Evolutionary conservation across 2,113 vertebrate species (phyloP).

Genomic region (Eolophus roseicapilla): DNA sequence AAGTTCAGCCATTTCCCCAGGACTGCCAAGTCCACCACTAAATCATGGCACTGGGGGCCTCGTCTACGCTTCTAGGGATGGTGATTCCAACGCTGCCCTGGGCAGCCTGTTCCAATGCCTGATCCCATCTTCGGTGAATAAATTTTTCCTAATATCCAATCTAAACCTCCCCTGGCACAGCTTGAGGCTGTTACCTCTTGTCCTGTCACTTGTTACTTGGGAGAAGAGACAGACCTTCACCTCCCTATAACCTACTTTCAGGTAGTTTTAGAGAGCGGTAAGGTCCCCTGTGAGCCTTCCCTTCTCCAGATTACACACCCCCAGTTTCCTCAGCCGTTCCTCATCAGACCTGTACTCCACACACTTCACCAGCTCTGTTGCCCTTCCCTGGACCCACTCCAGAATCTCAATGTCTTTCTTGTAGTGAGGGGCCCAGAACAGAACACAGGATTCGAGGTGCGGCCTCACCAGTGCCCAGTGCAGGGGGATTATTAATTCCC

Average conservation of each 20-base stretch:
- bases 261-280: not conserved
- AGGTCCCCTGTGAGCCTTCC: not conserved
- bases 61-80: not conserved
- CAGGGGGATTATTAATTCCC: not conserved
- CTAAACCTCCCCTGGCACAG: not conserved
- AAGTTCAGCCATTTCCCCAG: not conserved
- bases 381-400: not conserved
- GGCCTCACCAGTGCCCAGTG: not conserved
- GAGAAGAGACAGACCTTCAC: not conserved
- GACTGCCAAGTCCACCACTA: not conserved
- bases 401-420: not conserved
- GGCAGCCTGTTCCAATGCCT: not conserved
- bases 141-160: not conserved
- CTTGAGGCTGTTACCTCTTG: not conserved
- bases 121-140: not conserved
- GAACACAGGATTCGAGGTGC: not conserved
- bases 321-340: not conserved
- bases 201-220: not conserved
- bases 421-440: not conserved
- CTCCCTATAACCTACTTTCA: not conserved
- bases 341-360: not conserved
- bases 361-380: not conserved
- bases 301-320: not conserved
- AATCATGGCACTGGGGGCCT: not conserved
- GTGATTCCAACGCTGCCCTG: not conserved